Evolutionary conservation across 1,140 invertebrate genomes (phyloP), one percentile per base, ranked within the genome.

Genomic region (Philopotamus ludificatus): DNA sequence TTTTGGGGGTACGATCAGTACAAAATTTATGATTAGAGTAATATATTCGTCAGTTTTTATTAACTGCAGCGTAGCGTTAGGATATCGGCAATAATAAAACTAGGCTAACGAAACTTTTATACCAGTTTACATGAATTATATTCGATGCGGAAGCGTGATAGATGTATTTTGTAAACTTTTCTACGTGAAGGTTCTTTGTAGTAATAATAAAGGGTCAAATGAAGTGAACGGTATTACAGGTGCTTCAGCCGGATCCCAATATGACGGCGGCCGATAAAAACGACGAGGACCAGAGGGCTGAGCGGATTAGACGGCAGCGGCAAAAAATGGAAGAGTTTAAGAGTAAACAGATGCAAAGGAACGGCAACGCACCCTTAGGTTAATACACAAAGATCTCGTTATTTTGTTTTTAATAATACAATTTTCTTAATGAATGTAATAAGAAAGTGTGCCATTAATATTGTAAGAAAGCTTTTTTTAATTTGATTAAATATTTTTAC

Each of bases 301-400:
- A 80, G 63, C 70, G 79, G 21, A 77, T 77, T 70, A 70, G 78
- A 10, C 70, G 79, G 0, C 79, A 80, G 70, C 71, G 71, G 23
- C 72, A 69, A 41, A 76, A 77, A 3, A 76, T 78, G 41, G 77
- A 79, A 70, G 75, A 79, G 70, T 80, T 79, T 68, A 72, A 74
- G 21, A 69, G 72, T 34, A 75, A 75, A 65, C 77, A 58, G 45
- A 34, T 64, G 39, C 60, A 70, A 58, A 58, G 34, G 16, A 57
- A 50, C 12, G 20, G 10, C 15, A 15, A 22, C 20, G 7, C 10
- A 1, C n/a, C 21, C 18, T 41, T 55, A 54, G 50, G 50, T 55
- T 65, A 65, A 60, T 65, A 62, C n/a, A 25, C 10, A 62, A 61
- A 28, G 45, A 57, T 65, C 53, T 67, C 50, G 34, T 16, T 51